Conservation (phyloP, 1,140 invertebrate species). For the Charaxes varanes region DNA sequence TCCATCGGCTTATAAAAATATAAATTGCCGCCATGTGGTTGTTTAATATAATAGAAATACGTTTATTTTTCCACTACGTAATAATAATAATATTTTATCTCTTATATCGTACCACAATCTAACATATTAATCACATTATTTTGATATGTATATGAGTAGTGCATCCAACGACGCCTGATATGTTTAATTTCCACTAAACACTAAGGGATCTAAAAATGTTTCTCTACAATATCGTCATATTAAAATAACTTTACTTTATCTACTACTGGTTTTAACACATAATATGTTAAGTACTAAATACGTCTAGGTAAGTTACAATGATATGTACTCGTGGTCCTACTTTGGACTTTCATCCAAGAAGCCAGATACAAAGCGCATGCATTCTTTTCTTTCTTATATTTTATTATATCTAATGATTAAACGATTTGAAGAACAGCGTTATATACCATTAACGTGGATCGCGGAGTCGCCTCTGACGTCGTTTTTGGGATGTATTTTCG, state of each 20-base stretch:
- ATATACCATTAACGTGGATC: slow-evolving; percentile 62
- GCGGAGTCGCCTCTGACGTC: slow-evolving; percentile 68
- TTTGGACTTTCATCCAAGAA: slow-evolving; percentile 61
- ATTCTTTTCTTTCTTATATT: slow-evolving; percentile 50
- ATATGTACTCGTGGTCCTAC: slow-evolving; percentile 69
- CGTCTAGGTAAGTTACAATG: slow-evolving; percentile 52
- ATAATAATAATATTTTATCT: neutral
- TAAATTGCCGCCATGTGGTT: no score
- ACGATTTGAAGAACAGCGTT: slow-evolving; percentile 40
- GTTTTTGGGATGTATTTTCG: slow-evolving; percentile 28
- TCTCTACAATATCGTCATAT: slow-evolving; percentile 64
- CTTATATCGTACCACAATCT: slow-evolving; percentile 33
- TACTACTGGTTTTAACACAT: slow-evolving; percentile 35
- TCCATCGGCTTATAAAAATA: no score
- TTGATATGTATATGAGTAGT: slow-evolving; percentile 43
- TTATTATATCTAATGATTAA: slow-evolving; percentile 39
- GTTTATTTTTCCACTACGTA: no score
- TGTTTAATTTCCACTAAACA: slow-evolving; percentile 39
- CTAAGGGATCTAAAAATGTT: slow-evolving; percentile 56
- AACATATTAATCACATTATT: slow-evolving; percentile 61
- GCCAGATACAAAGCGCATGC: slow-evolving; percentile 71
- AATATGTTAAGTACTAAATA: slow-evolving; percentile 47
- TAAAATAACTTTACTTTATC: slow-evolving; percentile 69
- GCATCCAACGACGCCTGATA: slow-evolving; percentile 48
- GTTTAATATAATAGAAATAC: no score